Evolutionary conservation across 2,113 vertebrate genomes (phyloP).

Genomic region (Osmerus eperlanus): DNA sequence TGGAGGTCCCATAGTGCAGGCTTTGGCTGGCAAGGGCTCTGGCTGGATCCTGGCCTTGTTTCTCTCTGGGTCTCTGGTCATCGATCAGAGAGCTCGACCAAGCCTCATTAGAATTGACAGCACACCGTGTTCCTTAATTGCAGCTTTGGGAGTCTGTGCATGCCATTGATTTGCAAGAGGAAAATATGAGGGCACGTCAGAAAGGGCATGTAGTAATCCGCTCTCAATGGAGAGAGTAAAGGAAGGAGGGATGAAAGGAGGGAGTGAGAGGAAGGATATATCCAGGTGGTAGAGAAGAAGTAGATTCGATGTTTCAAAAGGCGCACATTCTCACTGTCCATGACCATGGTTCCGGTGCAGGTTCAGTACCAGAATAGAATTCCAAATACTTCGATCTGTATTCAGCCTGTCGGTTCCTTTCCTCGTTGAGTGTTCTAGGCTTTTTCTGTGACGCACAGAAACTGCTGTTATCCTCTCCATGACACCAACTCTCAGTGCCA

Average conservation of each 20-base stretch:
- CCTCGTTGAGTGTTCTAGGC: slow-evolving; percentile 23
- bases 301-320: no score
- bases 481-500: slow-evolving; percentile 2
- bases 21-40: background rate
- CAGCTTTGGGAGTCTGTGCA: slow-evolving; percentile 21
- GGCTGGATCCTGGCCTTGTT: background rate
- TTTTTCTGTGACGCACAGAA: slow-evolving; percentile 8
- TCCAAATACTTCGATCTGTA: no score
- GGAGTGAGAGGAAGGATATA: no score
- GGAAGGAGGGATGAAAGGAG: background rate
- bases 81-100: slow-evolving; percentile 29
- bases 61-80: slow-evolving; percentile 3
- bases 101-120: slow-evolving; percentile 35
- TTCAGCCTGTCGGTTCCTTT: slow-evolving; percentile 17
- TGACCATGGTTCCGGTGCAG: background rate
- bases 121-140: slow-evolving; percentile 38
- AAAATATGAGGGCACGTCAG: slow-evolving; percentile 25
- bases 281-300: no score
- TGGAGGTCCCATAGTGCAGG: no score
- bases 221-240: background rate
- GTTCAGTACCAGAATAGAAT: no score
- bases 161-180: slow-evolving; percentile 25
- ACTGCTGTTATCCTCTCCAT: slow-evolving; percentile 27
- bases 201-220: slow-evolving; percentile 6
- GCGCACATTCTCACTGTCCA: background rate